phyloP scores from a whole-genome alignment of 2,113 vertebrate species.

The Seriola rivoliana region DNA sequence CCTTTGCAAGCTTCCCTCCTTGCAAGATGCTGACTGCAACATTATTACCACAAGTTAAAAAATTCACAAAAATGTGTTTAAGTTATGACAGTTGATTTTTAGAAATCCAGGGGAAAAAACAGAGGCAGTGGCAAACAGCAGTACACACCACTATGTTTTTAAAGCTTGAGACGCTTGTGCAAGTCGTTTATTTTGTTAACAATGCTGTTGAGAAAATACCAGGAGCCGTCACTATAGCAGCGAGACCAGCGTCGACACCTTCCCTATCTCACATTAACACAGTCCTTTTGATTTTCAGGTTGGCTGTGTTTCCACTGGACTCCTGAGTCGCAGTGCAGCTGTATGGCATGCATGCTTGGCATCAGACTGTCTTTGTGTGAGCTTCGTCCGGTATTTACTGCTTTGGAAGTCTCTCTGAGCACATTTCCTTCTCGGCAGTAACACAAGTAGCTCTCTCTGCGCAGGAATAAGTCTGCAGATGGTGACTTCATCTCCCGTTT shows the following conservation, averaged over 20 bases:
- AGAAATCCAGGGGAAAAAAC: too few species aligned
- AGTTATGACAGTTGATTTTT: too few species aligned
- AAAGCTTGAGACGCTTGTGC: too few species aligned
- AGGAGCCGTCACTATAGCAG: not conserved
- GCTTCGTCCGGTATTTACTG: not conserved
- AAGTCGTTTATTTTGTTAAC: too few species aligned
- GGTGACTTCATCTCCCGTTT: not conserved
- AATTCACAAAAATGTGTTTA: too few species aligned
- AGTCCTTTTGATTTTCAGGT: slow-evolving; percentile 33
- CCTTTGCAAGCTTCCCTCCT: too few species aligned
- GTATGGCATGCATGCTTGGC: slow-evolving; percentile 8
- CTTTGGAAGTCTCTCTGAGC: not conserved
- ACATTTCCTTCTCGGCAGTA: slow-evolving; percentile 19
- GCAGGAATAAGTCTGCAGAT: slow-evolving; percentile 1
- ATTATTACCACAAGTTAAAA: too few species aligned
- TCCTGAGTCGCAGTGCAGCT: not conserved
- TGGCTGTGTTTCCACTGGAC: slow-evolving; percentile 8
- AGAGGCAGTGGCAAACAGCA: too few species aligned
- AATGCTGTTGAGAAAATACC: not conserved
- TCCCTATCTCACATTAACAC: slow-evolving; percentile 8
- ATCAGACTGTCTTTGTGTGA: not conserved
- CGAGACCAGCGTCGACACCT: too few species aligned
- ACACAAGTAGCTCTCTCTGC: not conserved
- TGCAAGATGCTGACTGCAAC: too few species aligned
- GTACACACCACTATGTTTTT: too few species aligned